Evolutionary conservation across 30 jellyfish, hydroid and myxozoan species (phyloP).

Genomic region (Clytia hemisphaerica): DNA sequence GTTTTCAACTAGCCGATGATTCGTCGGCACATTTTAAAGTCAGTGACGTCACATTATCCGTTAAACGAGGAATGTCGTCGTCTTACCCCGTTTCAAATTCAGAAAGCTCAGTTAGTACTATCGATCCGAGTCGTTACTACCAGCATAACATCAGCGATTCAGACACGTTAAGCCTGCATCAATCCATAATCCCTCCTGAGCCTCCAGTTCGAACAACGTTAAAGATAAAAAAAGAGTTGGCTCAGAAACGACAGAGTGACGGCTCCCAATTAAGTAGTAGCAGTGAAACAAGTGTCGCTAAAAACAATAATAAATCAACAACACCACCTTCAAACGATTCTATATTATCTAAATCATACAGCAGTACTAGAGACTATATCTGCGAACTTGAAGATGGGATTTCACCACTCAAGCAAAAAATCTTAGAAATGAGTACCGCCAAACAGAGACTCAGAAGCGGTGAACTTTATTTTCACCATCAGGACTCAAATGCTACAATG

Average conservation of each 20-base stretch:
- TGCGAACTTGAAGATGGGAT: too few relatives aligned
- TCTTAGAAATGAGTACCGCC: slow-evolving; percentile 7
- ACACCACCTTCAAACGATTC: too few relatives aligned
- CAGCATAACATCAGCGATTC: not conserved
- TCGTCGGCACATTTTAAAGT: too few relatives aligned
- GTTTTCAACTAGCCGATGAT: not conserved
- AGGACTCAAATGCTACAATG: slow-evolving; percentile 6
- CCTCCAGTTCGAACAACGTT: too few relatives aligned
- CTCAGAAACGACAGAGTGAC: too few relatives aligned
- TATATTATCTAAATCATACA: too few relatives aligned
- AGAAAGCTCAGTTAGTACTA: slow-evolving; percentile 17
- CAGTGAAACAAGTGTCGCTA: too few relatives aligned
- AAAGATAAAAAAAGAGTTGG: too few relatives aligned
- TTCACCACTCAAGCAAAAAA: slow-evolving; percentile 13
- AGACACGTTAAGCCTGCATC: slow-evolving; percentile 16
- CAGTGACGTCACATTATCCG: not conserved
- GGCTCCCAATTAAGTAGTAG: too few relatives aligned
- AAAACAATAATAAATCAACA: too few relatives aligned
- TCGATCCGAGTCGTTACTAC: slow-evolving; percentile 12
- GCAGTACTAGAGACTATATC: too few relatives aligned
- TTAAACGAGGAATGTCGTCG: not conserved
- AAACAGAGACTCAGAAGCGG: not conserved
- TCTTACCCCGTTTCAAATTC: slow-evolving; percentile 14
- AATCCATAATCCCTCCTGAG: too few relatives aligned
- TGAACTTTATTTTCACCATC: slow-evolving; percentile 7